Evolutionary conservation across 2,113 vertebrate species (phyloP).

Genomic region (Euleptes europaea): DNA sequence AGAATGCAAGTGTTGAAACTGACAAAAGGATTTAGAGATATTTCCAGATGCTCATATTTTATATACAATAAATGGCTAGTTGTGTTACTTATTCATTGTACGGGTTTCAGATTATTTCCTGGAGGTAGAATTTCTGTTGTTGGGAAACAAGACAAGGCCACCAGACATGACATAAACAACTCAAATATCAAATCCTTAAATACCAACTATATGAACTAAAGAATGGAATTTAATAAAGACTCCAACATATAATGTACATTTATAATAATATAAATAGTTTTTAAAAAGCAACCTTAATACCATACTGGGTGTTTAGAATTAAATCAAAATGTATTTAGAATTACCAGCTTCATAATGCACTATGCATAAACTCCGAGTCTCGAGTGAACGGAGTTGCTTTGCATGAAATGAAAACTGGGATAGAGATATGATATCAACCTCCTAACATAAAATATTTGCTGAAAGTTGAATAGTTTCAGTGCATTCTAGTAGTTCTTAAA

Average conservation of each 20-base stretch:
- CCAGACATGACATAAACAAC: neutral
- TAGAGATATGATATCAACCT: too few relatives aligned
- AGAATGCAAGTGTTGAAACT: slow-evolving; percentile 7
- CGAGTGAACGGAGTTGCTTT: too few relatives aligned
- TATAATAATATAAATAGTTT: neutral
- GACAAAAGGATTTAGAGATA: neutral
- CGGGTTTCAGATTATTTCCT: neutral
- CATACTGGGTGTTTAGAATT: neutral
- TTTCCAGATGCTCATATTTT: slow-evolving; percentile 5
- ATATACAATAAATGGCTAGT: neutral
- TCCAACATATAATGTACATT: neutral
- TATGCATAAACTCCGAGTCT: too few relatives aligned
- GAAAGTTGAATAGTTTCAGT: too few relatives aligned
- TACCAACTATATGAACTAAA: neutral
- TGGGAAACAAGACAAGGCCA: neutral
- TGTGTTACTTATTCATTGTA: neutral
- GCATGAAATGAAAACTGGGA: too few relatives aligned
- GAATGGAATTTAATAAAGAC: neutral
- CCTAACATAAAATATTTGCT: neutral
- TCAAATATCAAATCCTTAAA: too few relatives aligned
- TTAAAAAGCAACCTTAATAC: neutral
- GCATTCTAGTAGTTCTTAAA: too few relatives aligned
- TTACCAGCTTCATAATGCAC: too few relatives aligned
- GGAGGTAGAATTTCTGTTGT: neutral
- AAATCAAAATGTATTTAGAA: too few relatives aligned